Conservation (phyloP, 92 coral and sea anemone genomes). For the Siderastrea siderea region DNA sequence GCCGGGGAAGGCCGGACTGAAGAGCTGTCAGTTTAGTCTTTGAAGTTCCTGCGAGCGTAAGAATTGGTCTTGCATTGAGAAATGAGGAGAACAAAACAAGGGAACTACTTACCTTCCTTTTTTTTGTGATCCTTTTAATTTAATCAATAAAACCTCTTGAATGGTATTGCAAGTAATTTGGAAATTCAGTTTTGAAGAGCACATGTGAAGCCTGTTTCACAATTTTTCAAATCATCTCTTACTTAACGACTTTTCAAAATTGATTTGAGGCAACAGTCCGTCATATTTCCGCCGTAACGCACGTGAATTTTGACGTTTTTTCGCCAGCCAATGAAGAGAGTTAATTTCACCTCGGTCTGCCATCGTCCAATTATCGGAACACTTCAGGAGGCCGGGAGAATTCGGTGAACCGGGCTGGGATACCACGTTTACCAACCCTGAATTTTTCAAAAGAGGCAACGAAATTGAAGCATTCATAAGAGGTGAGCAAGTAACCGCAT, state of each 20-base stretch:
- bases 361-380: background rate
- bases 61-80: too few species aligned
- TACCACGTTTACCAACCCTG: background rate
- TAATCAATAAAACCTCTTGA: too few species aligned
- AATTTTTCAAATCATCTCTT: background rate
- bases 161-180: too few species aligned
- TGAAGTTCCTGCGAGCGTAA: too few species aligned
- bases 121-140: too few species aligned
- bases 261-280: background rate
- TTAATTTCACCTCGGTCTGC: slow-evolving; percentile 4
- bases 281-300: background rate
- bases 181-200: background rate
- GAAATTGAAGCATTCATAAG: background rate
- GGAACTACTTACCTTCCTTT: too few species aligned
- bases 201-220: background rate
- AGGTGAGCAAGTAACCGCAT: background rate
- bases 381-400: background rate
- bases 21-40: too few species aligned
- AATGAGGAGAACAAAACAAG: too few species aligned
- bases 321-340: slow-evolving; percentile 1
- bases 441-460: background rate
- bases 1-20: too few species aligned
- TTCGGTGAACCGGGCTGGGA: background rate
- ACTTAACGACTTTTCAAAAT: background rate
- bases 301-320: background rate